These are phyloP conservation scores for Drosophila ficusphila DNA, from an alignment of 1,140 invertebrate genomes.

Conservation along the genomic window DNA sequence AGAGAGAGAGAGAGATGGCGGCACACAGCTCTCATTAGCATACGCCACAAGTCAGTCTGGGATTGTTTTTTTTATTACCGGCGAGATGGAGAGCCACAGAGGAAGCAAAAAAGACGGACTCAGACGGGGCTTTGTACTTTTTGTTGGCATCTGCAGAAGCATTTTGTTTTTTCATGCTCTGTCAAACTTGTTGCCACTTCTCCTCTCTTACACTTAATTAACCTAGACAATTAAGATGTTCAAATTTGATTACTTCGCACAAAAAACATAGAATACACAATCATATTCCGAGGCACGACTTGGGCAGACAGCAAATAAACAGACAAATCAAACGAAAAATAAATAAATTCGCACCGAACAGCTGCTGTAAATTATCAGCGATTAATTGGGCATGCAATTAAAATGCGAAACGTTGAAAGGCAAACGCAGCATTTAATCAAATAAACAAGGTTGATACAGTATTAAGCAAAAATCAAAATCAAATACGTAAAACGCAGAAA, in stretches of 20 bases:
- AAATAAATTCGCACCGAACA: conserved; percentile 35
- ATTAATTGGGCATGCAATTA: conserved; percentile 52
- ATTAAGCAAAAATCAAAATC: conserved; percentile 47
- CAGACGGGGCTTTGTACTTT: conserved; percentile 35
- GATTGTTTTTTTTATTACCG: conserved; percentile 47
- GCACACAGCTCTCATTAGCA: conserved; percentile 72
- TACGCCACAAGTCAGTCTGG: conserved; percentile 70
- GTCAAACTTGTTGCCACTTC: conserved; percentile 19
- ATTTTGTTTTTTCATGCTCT: conserved; percentile 7
- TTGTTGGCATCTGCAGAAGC: conserved; percentile 17
- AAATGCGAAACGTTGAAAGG: conserved; percentile 19
- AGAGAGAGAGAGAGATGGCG: no score
- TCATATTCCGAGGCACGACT: conserved; percentile 15
- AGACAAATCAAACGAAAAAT: conserved; percentile 3
- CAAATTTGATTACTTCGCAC: conserved; percentile 23
- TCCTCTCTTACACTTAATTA: background rate
- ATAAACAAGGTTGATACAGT: conserved; percentile 21
- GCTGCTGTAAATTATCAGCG: conserved; percentile 63
- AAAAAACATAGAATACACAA: background rate
- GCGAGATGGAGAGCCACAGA: background rate
- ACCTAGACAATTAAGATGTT: conserved; percentile 39
- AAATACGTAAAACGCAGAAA: conserved; percentile 36
- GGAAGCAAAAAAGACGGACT: background rate
- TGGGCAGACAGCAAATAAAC: conserved; percentile 13
- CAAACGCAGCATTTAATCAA: conserved; percentile 42